These are phyloP conservation scores for Girardinichthys multiradiatus DNA, from an alignment of 2,113 vertebrate genomes.

Conservation along the genomic window DNA sequence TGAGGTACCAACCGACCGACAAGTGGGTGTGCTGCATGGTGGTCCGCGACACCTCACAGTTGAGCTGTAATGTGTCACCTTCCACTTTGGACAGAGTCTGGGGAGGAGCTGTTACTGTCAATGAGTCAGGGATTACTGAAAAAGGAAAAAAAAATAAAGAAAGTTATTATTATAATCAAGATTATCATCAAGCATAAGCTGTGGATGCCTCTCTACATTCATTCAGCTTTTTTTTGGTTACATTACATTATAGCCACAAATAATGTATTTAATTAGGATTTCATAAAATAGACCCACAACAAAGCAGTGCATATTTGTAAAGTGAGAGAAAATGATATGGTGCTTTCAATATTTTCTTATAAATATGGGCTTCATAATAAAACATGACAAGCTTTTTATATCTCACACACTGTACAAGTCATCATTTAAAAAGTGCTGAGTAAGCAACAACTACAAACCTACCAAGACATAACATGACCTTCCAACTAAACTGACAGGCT, in stretches of 20 bases:
- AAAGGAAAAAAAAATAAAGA: conserved; percentile 35
- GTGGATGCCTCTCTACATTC: background rate
- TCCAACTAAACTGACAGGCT: background rate
- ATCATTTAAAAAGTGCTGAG: background rate
- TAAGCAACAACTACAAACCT: background rate
- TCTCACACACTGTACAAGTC: background rate
- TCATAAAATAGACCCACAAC: background rate
- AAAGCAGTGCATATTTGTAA: background rate
- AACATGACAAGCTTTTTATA: background rate
- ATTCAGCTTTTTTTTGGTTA: too few species aligned
- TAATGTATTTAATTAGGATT: background rate
- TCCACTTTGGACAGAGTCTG: conserved; percentile 94
- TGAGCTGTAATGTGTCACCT: conserved; percentile 89
- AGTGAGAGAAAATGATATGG: background rate
- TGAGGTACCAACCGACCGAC: conserved; percentile 91
- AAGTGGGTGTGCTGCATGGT: conserved; percentile 91
- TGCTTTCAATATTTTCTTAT: too few species aligned
- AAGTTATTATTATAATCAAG: background rate
- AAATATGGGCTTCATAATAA: background rate
- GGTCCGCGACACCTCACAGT: conserved; percentile 88
- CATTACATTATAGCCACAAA: too few species aligned
- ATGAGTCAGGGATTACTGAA: conserved; percentile 92
- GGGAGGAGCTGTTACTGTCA: conserved; percentile 81
- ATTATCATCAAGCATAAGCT: background rate
- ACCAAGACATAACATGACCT: background rate